Conservation (phyloP, 2,888 invertebrate genomes). For the Metopia argyrocephala region DNA sequence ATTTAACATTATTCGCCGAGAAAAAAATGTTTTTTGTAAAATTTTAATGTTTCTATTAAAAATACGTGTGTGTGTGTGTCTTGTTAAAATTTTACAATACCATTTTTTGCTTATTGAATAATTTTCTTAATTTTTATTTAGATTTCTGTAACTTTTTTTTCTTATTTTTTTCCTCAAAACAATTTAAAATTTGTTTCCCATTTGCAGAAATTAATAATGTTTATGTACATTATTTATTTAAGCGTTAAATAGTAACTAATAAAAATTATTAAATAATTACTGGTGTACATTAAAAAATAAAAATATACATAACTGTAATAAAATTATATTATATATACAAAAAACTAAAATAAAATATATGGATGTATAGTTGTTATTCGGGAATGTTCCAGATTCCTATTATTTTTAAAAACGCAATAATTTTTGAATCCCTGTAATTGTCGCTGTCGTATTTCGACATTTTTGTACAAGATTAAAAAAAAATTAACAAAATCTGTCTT, state of each 20-base stretch:
- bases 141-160: neutral
- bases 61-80: constrained; percentile 42
- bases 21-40: constrained; percentile 35
- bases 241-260: constrained; percentile 42
- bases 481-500: no score
- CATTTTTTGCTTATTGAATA: neutral
- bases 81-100: constrained; percentile 29
- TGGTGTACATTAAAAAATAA: constrained; percentile 50
- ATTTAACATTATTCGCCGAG: constrained; percentile 6
- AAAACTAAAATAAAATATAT: constrained; percentile 1
- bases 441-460: no score
- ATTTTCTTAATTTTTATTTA: constrained; percentile 26
- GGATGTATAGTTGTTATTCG: no score
- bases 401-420: no score
- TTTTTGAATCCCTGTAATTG: no score
- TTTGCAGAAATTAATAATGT: constrained; percentile 22
- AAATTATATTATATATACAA: constrained; percentile 40
- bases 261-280: constrained; percentile 46
- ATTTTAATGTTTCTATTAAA: constrained; percentile 5
- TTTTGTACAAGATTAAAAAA: no score
- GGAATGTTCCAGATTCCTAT: no score
- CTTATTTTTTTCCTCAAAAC: neutral
- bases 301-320: constrained; percentile 44
- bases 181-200: neutral
- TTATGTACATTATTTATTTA: constrained; percentile 47